These are phyloP conservation scores for Podarcis raffonei DNA, from an alignment of 2,113 vertebrate species.

Conservation along the genomic window DNA sequence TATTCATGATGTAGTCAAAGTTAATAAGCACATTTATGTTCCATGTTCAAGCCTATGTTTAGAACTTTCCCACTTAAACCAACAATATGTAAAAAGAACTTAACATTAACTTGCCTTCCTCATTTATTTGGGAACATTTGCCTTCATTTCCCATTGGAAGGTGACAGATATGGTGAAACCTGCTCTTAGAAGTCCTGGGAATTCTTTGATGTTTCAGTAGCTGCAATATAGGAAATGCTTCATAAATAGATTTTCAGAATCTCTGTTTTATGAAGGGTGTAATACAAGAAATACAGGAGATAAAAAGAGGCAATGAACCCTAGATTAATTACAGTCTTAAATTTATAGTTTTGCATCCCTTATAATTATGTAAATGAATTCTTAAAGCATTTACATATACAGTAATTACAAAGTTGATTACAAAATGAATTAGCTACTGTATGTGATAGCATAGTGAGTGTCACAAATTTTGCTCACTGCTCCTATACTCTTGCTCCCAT, in stretches of 20 bases:
- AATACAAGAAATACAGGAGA: fast-evolving
- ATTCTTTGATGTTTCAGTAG: fast-evolving
- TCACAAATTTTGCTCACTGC: neutral
- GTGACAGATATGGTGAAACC: neutral
- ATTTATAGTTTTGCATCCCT: neutral
- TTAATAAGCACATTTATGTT: neutral
- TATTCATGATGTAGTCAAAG: neutral
- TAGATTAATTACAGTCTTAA: neutral
- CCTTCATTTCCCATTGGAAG: neutral
- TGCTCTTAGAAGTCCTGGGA: fast-evolving
- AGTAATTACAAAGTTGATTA: neutral
- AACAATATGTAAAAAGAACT: neutral
- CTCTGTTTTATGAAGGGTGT: fast-evolving
- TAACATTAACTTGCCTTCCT: neutral
- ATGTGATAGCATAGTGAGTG: neutral
- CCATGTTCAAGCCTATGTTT: neutral
- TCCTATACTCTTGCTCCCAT: neutral
- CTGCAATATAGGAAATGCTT: neutral
- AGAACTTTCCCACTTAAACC: neutral
- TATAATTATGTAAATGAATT: neutral
- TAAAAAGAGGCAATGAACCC: neutral
- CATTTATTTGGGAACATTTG: fast-evolving
- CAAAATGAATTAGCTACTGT: neutral
- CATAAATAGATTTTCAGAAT: neutral
- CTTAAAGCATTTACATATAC: fast-evolving